These are phyloP conservation scores for Endotricha flammealis DNA, from an alignment of 2,888 invertebrate genomes.

Conservation along the genomic window DNA sequence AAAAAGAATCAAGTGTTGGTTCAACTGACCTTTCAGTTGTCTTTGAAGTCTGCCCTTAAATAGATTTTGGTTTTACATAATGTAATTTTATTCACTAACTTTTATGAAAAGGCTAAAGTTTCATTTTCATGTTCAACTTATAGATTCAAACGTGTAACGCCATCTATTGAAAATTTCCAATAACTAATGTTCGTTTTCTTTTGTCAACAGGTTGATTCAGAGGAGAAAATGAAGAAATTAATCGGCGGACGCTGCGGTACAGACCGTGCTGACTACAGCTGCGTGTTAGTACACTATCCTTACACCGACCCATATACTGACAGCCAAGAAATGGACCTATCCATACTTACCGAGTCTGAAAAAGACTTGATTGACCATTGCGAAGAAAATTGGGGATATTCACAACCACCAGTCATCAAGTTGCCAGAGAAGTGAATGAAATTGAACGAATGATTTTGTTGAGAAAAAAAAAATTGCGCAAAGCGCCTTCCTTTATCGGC, in stretches of 20 bases:
- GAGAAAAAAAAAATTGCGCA: conserved; percentile 32
- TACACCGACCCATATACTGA: conserved; percentile 68
- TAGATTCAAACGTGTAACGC: not conserved
- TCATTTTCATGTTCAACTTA: too few relatives aligned
- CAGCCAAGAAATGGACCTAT: conserved; percentile 57
- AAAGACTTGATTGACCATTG: conserved; percentile 82
- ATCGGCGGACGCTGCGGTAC: conserved; percentile 61
- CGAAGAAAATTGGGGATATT: conserved; percentile 81
- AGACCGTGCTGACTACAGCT: conserved; percentile 75
- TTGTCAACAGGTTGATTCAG: conserved; percentile 77
- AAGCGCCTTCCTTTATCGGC: conserved; percentile 17
- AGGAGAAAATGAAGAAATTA: conserved; percentile 68
- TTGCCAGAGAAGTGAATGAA: conserved; percentile 79
- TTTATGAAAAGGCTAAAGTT: too few relatives aligned
- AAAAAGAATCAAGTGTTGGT: too few relatives aligned
- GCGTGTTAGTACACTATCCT: conserved; percentile 75
- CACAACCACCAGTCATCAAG: conserved; percentile 81
- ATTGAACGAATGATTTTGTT: conserved; percentile 22
- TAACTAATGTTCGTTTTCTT: conserved; percentile 27
- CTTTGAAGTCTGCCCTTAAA: too few relatives aligned
- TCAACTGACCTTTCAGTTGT: too few relatives aligned
- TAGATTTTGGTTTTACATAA: too few relatives aligned
- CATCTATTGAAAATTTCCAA: conserved; percentile 14
- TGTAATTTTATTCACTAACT: too few relatives aligned
- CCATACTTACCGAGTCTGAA: conserved; percentile 79